A percentile compares a stretch with the other conserved stretches of the same genome.
Conservation (phyloP, 2,888 invertebrate species). For the Oxyscelio sp. region DNA sequence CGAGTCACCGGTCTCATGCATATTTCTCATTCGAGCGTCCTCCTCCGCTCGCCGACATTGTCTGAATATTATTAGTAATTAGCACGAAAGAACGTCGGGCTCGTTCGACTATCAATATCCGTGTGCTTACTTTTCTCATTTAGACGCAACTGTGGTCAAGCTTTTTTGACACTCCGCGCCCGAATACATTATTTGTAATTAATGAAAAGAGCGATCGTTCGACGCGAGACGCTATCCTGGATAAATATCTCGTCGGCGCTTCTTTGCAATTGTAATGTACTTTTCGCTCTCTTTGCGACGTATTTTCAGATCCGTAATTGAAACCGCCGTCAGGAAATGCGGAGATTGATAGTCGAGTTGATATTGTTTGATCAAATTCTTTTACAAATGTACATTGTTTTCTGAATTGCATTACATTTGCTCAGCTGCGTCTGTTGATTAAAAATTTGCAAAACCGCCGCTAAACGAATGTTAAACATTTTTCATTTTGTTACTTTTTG, state of each 20-base stretch:
- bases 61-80: slow-evolving; percentile 89
- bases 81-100: slow-evolving; percentile 81
- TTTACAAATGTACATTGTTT: background rate
- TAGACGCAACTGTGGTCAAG: slow-evolving; percentile 59
- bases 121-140: slow-evolving; percentile 66
- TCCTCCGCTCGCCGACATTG: slow-evolving; percentile 45
- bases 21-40: slow-evolving; percentile 77
- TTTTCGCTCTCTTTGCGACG: slow-evolving; percentile 51
- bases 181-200: slow-evolving; percentile 87
- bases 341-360: slow-evolving; percentile 58
- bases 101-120: slow-evolving; percentile 67
- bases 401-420: background rate
- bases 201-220: slow-evolving; percentile 74
- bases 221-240: slow-evolving; percentile 59
- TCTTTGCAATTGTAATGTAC: slow-evolving; percentile 82
- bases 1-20: slow-evolving; percentile 74
- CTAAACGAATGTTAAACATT: too few relatives aligned
- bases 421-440: too few relatives aligned
- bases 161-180: slow-evolving; percentile 54
- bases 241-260: slow-evolving; percentile 71
- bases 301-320: slow-evolving; percentile 54
- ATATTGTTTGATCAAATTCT: slow-evolving; percentile 55
- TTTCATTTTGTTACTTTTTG: too few relatives aligned
- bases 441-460: too few relatives aligned
- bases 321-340: slow-evolving; percentile 37